These are phyloP conservation scores for Tychaedon coryphoeus DNA, from an alignment of 2,113 vertebrate genomes.

Conservation along the genomic window DNA sequence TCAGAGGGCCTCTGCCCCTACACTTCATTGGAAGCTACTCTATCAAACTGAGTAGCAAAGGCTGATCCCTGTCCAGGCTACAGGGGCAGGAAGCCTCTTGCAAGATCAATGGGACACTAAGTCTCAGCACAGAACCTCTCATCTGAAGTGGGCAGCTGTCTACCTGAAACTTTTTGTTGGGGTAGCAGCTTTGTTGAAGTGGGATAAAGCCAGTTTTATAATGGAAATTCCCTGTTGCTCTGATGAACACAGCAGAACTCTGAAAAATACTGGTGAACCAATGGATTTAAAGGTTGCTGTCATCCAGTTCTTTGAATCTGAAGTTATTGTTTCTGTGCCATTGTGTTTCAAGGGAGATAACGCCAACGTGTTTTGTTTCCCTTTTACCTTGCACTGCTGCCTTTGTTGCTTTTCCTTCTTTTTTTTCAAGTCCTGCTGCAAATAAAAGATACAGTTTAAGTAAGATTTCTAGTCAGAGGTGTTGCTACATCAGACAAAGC, in stretches of 20 bases:
- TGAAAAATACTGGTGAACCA: not conserved
- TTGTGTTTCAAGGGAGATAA: constrained; percentile 49
- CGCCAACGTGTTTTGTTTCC: constrained; percentile 9
- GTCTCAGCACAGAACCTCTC: not conserved
- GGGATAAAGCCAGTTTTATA: not conserved
- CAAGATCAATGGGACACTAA: not conserved
- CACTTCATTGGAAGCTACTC: not conserved
- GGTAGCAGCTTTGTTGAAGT: not conserved
- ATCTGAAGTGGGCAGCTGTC: accelerated
- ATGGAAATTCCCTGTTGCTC: not conserved
- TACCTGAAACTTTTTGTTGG: not conserved
- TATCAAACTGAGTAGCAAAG: not conserved
- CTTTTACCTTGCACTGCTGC: constrained; percentile 72
- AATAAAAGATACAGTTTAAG: constrained; percentile 58
- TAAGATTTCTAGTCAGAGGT: not conserved
- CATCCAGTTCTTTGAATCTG: constrained; percentile 33
- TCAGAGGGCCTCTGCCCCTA: not conserved
- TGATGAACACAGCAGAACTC: not conserved
- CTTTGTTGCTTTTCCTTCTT: constrained; percentile 67
- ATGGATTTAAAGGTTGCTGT: constrained; percentile 30
- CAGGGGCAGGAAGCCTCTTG: not conserved
- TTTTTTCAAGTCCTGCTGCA: constrained; percentile 68
- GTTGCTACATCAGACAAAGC: not conserved
- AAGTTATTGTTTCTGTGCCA: not conserved
- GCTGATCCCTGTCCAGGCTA: not conserved